These are phyloP conservation scores for Mylabris sibirica DNA, from an alignment of 2,888 invertebrate species.

Conservation along the genomic window DNA sequence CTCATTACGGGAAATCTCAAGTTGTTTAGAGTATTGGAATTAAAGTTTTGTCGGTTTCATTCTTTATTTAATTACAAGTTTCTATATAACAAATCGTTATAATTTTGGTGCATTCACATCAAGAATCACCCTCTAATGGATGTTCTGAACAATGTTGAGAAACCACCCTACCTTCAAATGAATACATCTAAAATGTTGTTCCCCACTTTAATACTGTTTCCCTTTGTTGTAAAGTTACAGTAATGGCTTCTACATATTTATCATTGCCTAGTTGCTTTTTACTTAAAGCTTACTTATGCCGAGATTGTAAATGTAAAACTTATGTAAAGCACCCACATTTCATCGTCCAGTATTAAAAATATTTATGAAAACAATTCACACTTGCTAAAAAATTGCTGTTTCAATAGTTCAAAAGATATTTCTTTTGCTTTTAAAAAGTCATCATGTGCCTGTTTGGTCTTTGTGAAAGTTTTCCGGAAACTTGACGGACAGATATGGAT, in stretches of 20 bases:
- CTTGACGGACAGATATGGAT: constrained; percentile 39
- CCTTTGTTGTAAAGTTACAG: neutral
- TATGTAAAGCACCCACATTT: constrained; percentile 1
- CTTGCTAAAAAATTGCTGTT: neutral
- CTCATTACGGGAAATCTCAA: neutral
- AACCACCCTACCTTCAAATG: constrained; percentile 2
- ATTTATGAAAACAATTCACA: neutral
- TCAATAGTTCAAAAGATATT: neutral
- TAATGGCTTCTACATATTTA: constrained; percentile 15
- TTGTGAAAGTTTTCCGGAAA: constrained; percentile 27
- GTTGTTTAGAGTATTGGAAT: neutral
- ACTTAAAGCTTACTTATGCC: neutral
- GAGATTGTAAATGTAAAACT: constrained; percentile 8
- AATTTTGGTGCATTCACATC: neutral
- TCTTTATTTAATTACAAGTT: constrained; percentile 3
- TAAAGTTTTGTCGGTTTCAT: neutral
- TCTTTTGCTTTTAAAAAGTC: neutral
- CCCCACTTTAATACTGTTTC: constrained; percentile 7
- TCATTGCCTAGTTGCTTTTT: constrained; percentile 8
- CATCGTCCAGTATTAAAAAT: neutral
- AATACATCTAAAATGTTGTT: constrained; percentile 4
- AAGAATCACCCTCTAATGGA: neutral
- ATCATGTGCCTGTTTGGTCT: neutral
- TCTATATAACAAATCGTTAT: neutral
- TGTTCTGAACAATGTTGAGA: neutral